Percentiles rank a stretch among this genome's conserved stretches.
These are phyloP conservation scores for Lagopus leucura DNA, from an alignment of 2,113 vertebrate species.

Conservation along the genomic window DNA sequence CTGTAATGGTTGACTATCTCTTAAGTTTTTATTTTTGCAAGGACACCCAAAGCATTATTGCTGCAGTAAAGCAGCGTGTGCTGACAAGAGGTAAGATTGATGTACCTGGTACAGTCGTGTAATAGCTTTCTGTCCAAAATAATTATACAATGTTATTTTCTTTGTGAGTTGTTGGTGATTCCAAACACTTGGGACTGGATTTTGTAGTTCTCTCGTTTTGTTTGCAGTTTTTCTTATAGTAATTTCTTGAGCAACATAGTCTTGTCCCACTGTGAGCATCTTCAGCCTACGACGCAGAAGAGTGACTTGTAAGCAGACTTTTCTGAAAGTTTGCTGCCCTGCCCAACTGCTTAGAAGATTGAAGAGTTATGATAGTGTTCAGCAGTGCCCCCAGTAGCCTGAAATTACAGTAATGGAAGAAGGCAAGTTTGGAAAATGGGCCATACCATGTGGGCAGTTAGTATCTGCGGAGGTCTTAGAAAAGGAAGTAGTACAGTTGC, in stretches of 20 bases:
- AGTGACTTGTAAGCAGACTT: neutral
- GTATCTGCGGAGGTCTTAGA: neutral
- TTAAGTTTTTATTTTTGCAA: neutral
- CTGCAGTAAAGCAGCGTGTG: neutral
- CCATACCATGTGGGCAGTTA: neutral
- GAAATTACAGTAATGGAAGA: neutral
- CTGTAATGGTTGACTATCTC: neutral
- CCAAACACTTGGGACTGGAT: fast-evolving
- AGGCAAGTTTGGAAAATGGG: neutral
- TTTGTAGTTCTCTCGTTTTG: neutral
- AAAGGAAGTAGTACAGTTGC: neutral
- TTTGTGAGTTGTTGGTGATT: neutral
- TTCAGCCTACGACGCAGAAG: neutral
- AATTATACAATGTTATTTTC: neutral
- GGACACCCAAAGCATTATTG: neutral
- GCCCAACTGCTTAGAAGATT: neutral
- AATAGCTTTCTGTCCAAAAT: neutral
- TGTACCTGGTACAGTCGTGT: neutral
- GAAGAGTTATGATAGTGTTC: neutral
- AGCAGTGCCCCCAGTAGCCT: neutral
- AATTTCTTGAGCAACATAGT: neutral
- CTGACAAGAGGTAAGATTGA: neutral
- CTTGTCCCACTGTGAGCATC: neutral
- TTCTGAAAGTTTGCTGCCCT: neutral
- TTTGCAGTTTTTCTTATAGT: neutral